Evolutionary conservation across 2,888 invertebrate species (phyloP), one percentile per base, ranked within the genome.

Genomic region (Stenchaetothrips biformis): DNA sequence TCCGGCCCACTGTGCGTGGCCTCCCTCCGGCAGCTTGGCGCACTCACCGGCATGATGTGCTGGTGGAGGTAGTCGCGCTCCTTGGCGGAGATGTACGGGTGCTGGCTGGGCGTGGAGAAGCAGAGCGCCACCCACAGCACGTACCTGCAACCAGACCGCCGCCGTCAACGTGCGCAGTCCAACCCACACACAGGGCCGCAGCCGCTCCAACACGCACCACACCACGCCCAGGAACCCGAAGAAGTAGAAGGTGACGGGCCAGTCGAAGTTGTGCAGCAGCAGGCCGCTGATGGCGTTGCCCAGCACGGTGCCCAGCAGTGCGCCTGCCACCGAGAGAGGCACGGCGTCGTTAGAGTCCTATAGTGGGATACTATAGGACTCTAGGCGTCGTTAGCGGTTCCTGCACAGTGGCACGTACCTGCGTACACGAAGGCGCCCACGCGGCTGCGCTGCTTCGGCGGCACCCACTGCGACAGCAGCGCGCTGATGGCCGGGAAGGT

Each of bases 41-140:
- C 37, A 37, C 67, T 11, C 67, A 74, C 67, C 67, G 21, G 67
- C 67, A 25, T 74, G 25, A 82, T 81, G 62, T 83, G 81, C 25
- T 80, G 78, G 21, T 80, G 79, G 2, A 84, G 81, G 79, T 83
- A 84, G 47, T 82, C 90, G 85, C 90, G 91, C 85, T 94, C 94
- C 81, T 90, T 88, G 80, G 92, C 91, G 78, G 91, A 90, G 83
- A 93, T 93, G 85, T 90, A 93, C 0, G 94, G 94, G 87, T 94
- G 93, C 6, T 91, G 89, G 80, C 89, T 89, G 0, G 94, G 94
- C 83, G 92, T 91, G 78, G 84, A 85, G 78, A 83, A 85, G 37
- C 84, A 85, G 13, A 87, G 82, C 0, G 84, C 13, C n/a, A 84
- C 80, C 88, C 89, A 90, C 82, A 89, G 86, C 48, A 89, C 78